These are phyloP conservation scores for Peromyscus nudipes DNA, from an alignment of 2,797 vertebrate species.

Conservation along the genomic window DNA sequence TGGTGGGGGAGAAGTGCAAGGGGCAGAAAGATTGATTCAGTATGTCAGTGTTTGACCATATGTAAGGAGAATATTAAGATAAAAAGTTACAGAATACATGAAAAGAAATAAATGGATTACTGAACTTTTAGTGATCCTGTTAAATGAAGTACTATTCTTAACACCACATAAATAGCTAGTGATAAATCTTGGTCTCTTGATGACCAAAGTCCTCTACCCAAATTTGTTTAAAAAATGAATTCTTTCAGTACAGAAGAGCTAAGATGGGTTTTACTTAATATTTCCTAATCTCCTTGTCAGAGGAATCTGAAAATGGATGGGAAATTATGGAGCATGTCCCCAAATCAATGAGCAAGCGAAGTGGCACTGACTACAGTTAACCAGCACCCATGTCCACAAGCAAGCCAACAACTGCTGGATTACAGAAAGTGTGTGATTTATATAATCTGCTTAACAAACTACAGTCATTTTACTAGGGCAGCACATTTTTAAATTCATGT, in stretches of 20 bases:
- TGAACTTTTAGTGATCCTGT: not conserved
- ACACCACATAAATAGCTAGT: not conserved
- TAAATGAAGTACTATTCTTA: constrained; percentile 16
- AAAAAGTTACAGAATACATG: not conserved
- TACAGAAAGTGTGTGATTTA: not conserved
- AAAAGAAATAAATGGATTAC: constrained; percentile 19
- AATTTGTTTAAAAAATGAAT: constrained; percentile 48
- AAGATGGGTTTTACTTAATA: not conserved
- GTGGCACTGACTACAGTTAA: not conserved
- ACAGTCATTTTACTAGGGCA: not conserved
- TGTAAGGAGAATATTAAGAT: not conserved
- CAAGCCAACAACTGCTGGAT: constrained; percentile 9
- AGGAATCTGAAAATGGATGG: not conserved
- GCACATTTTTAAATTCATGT: not conserved
- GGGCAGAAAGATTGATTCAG: not conserved
- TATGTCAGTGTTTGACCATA: not conserved
- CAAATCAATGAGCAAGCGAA: not conserved
- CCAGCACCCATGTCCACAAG: not conserved
- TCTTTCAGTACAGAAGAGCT: not conserved
- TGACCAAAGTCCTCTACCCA: not conserved
- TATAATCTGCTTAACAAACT: not conserved
- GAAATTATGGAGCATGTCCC: not conserved
- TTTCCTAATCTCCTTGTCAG: not conserved
- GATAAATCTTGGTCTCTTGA: not conserved
- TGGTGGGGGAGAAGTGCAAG: not conserved